phyloP scores from a whole-genome alignment of 2,888 invertebrate species.

The Lordiphosa fenestrarum region DNA sequence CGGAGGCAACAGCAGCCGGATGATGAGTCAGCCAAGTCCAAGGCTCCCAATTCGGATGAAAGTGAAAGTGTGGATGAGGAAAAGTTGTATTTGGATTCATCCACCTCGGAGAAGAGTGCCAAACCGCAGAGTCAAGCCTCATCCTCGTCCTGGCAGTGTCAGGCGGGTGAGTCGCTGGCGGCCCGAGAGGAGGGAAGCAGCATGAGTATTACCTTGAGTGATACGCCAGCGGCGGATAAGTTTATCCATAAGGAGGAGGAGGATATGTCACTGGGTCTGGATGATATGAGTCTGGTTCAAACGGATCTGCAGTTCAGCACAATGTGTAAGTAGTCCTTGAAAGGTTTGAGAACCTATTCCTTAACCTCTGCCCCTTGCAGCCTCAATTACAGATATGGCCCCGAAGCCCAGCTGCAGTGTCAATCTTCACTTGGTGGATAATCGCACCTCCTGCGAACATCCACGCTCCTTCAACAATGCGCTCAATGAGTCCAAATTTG shows the following conservation, averaged over 20 bases:
- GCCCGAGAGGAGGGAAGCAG: slow-evolving; percentile 81
- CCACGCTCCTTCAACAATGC: slow-evolving; percentile 74
- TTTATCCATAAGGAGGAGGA: slow-evolving; percentile 39
- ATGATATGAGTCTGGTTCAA: slow-evolving; percentile 71
- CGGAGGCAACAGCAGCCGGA: slow-evolving; percentile 39
- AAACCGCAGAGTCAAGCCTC: slow-evolving; percentile 75
- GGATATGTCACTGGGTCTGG: slow-evolving; percentile 66
- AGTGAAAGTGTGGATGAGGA: slow-evolving; percentile 84
- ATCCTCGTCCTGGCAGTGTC: slow-evolving; percentile 78
- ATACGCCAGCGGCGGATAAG: slow-evolving; percentile 38
- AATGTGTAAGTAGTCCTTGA: slow-evolving; percentile 66
- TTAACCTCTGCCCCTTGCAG: slow-evolving; percentile 15
- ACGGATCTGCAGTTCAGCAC: slow-evolving; percentile 77
- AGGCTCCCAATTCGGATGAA: slow-evolving; percentile 67
- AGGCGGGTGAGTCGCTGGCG: slow-evolving; percentile 86
- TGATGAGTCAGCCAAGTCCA: slow-evolving; percentile 17
- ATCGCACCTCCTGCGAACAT: slow-evolving; percentile 53
- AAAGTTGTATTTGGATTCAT: slow-evolving; percentile 85
- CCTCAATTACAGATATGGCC: slow-evolving; percentile 57
- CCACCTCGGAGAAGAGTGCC: slow-evolving; percentile 81
- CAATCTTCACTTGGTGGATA: slow-evolving; percentile 58
- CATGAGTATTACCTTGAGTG: slow-evolving; percentile 81
- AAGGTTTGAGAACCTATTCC: no score
- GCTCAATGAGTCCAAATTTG: slow-evolving; percentile 83
- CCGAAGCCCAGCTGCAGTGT: slow-evolving; percentile 29